Percentiles rank a stretch among this genome's conserved stretches.
Evolutionary conservation across 2,797 vertebrate genomes (phyloP).

Genomic region (Ptychadena robeensis): DNA sequence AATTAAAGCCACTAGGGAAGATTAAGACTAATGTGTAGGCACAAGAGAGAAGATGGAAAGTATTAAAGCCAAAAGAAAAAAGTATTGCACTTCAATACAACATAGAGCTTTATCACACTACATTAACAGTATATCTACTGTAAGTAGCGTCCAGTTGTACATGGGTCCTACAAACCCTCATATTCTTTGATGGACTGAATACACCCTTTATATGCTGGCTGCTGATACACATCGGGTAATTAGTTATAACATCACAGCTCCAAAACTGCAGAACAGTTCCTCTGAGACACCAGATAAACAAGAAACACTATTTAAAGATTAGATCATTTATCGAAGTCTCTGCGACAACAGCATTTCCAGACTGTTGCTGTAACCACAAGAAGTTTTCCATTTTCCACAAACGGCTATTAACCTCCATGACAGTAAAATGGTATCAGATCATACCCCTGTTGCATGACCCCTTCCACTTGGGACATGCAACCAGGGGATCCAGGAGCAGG

Average conservation of each 20-base stretch:
- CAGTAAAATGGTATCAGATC: no score
- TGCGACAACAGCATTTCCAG: background rate
- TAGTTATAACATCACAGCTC: background rate
- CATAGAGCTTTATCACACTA: no score
- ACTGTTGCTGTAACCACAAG: background rate
- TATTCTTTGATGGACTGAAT: no score
- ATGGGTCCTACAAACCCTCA: background rate
- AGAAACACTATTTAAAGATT: background rate
- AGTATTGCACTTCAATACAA: background rate
- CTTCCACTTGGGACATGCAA: no score
- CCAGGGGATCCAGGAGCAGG: no score
- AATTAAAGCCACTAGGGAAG: background rate
- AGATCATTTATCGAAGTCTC: background rate
- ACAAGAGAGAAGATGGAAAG: background rate
- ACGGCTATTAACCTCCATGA: no score
- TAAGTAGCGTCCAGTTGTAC: background rate
- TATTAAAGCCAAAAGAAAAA: background rate
- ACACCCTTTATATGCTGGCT: background rate
- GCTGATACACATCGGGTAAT: no score
- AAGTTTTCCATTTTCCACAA: background rate
- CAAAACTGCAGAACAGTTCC: background rate
- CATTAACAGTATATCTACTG: background rate
- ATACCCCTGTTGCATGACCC: no score
- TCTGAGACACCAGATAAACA: background rate
- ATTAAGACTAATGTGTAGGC: background rate